Evolutionary conservation across 2,888 invertebrate genomes (phyloP), one percentile per base, ranked within the genome.

Genomic region (Papilio demoleus): DNA sequence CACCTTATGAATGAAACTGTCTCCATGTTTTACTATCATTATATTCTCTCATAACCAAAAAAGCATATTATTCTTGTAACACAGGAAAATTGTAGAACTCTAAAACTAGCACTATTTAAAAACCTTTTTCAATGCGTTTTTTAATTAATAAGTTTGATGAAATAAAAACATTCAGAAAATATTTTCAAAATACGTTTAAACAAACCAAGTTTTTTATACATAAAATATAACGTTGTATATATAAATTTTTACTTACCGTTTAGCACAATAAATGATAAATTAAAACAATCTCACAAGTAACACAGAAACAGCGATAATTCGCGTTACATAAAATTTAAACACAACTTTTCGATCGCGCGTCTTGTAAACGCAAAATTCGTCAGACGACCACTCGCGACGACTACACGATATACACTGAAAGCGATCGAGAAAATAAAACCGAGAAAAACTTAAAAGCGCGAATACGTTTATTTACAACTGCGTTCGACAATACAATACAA

Each of bases 331-430:
- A 60, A 47, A 47, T 40, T 67, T 40, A 31, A 31, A 31, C 50
- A 36, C 56, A 62, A 62, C 34, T 67, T 63, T 59, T 31, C 68
- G 40, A 38, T 12, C 65, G 59, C 22, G 36, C 63, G 56, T 61
- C 31, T 56, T 31, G 9, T 31, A n/a, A 50, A 24, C 24, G 42
- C 17, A 45, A 24, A 58, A 8, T 19, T 61, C 14, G n/a, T 19
- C 9, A 14, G 4, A 66, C 71, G 62, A 24, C 73, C 70, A 47
- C 50, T 45, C 68, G 42, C 67, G 34, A 0, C 71, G 61, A 34
- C 50, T 1, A 19, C n/a, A 56, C 66, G 60, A 50, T 58, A 67
- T 61, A 61, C 19, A 71, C 71, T 71, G 70, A 66, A 65, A 65
- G 11, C 68, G 56, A 8, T 12, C 40, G 38, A 34, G 45, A 34